A percentile compares a stretch with the other conserved stretches of the same genome.
Evolutionary conservation across 2,797 vertebrate genomes (phyloP).

Genomic region (Leuciscus waleckii): DNA sequence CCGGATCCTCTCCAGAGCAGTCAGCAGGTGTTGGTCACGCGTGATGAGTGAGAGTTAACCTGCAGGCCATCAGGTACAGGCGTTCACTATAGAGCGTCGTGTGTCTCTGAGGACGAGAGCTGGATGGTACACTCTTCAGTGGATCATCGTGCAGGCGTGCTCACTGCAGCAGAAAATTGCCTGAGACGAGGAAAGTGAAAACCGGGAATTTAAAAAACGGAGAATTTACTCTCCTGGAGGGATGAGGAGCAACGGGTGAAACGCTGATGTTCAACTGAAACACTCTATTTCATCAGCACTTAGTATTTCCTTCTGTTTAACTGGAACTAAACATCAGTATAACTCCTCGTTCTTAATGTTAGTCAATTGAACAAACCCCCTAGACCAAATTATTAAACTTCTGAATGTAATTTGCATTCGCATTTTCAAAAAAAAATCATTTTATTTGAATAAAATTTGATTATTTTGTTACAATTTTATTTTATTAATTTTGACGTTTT

Average conservation of each 20-base stretch:
- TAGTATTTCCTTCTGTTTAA: background rate
- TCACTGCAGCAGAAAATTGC: constrained; percentile 80
- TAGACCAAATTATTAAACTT: background rate
- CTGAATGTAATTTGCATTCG: background rate
- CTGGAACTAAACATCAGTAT: background rate
- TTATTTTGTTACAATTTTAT: too few relatives aligned
- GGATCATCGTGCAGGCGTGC: constrained; percentile 71
- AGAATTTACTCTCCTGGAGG: constrained; percentile 34
- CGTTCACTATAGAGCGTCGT: background rate
- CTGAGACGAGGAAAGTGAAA: constrained; percentile 60
- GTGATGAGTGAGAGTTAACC: background rate
- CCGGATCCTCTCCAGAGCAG: too few relatives aligned
- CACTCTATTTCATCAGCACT: background rate
- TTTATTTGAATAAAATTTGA: too few relatives aligned
- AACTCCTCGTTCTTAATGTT: background rate
- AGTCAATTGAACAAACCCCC: background rate
- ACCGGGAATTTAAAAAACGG: constrained; percentile 55
- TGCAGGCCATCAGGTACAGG: constrained; percentile 22
- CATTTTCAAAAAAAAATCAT: too few relatives aligned
- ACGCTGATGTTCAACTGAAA: background rate
- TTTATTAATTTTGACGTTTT: too few relatives aligned
- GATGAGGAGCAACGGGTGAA: background rate
- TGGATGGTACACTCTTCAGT: constrained; percentile 66
- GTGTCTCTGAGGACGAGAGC: constrained; percentile 55
- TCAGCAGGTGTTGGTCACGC: background rate